phyloP scores from a whole-genome alignment of 2,113 vertebrate species.

The Varanus salvator region DNA sequence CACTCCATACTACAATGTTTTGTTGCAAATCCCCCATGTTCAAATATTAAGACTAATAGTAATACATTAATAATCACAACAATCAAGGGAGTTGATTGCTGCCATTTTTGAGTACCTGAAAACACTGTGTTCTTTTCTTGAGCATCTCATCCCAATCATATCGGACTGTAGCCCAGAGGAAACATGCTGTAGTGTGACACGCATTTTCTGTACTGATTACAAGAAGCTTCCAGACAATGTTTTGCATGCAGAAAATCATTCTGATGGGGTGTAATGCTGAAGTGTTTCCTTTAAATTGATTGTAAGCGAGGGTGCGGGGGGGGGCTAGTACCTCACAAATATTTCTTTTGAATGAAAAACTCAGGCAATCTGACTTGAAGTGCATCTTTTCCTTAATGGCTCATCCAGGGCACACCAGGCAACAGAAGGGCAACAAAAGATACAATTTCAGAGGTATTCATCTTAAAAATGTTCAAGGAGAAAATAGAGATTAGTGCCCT shows the following conservation, averaged over 20 bases:
- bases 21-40: background rate
- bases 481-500: background rate
- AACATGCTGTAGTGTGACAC: background rate
- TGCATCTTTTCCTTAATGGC: background rate
- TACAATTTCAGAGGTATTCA: background rate
- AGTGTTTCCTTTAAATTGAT: constrained; percentile 1
- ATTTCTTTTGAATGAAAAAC: background rate
- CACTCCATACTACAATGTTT: background rate
- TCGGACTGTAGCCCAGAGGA: background rate
- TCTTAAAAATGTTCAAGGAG: background rate
- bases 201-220: constrained; percentile 1
- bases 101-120: background rate
- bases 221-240: background rate
- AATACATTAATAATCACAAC: background rate
- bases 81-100: background rate
- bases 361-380: background rate
- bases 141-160: background rate
- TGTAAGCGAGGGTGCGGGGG: background rate
- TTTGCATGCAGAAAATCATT: background rate
- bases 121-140: background rate
- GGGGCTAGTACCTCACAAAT: background rate
- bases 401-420: background rate
- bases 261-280: background rate
- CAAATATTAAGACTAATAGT: no score
- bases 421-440: background rate